These are phyloP conservation scores for Morpho helenor DNA, from an alignment of 2,888 invertebrate genomes.

Conservation along the genomic window DNA sequence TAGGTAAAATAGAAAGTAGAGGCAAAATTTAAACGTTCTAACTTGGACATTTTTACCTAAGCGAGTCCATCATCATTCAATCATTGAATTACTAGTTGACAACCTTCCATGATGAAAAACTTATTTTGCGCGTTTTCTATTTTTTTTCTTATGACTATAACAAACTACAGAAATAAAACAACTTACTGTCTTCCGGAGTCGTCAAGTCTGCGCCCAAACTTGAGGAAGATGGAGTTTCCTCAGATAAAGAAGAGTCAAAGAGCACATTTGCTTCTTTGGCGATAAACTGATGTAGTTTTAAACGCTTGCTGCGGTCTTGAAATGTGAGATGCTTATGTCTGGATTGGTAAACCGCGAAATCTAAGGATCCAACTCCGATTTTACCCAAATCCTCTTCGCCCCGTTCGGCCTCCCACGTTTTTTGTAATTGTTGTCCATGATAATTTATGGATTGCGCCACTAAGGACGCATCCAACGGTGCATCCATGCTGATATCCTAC, in stretches of 20 bases:
- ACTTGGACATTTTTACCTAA: no score
- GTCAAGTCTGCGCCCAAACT: slow-evolving; percentile 72
- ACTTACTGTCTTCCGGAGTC: slow-evolving; percentile 78
- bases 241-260: slow-evolving; percentile 79
- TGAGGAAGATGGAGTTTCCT: slow-evolving; percentile 69
- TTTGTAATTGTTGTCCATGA: slow-evolving; percentile 92
- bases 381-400: slow-evolving; percentile 86
- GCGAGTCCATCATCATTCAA: no score
- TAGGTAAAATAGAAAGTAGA: no score
- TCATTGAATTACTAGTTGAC: no score
- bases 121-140: no score
- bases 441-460: slow-evolving; percentile 88
- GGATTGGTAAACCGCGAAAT: slow-evolving; percentile 87
- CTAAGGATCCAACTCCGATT: slow-evolving; percentile 79
- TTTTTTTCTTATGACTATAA: no score
- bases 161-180: not conserved
- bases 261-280: slow-evolving; percentile 90
- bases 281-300: slow-evolving; percentile 92
- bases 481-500: slow-evolving; percentile 53
- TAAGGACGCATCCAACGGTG: slow-evolving; percentile 68
- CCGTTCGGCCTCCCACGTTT: slow-evolving; percentile 92
- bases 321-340: slow-evolving; percentile 90
- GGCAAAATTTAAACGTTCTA: no score
- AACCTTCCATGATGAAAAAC: no score
- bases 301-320: slow-evolving; percentile 89